Base-by-base conservation (phyloP, 2,888 invertebrate genomes). In the Ectobius pallidus region DNA sequence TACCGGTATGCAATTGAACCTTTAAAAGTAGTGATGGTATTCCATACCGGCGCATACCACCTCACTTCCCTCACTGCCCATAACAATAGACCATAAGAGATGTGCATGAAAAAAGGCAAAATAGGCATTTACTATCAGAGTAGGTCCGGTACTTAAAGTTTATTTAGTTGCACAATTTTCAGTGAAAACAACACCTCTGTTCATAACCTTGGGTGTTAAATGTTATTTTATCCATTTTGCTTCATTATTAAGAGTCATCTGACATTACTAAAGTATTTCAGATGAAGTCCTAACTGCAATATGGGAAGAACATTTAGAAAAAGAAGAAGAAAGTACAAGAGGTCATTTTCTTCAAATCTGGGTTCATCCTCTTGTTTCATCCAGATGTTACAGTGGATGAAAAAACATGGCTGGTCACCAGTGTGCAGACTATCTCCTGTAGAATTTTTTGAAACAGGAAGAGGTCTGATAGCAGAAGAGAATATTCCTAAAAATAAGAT, bases 381-480 rank as follows among this genome's bases (percentile, higher is more conserved):
- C 77, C 80, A 82, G 75, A 80, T 89, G 39, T 86, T 86, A 76
- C 82, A 84, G 73, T 88, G 89, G 89, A 82, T 89, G 75, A 80
- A 82, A 25, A 79, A 82, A 69, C 82, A 86, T 75, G 86, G 87
- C 67, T 88, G 91, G 86, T 81, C 82, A 58, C 87, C 89, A 76
- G 84, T 86, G 58, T 85, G 85, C 18, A 85, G 87, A 74, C 81
- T 92, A 22, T 82, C 82, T 27, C 82, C 89, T n/a, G 85, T 87
- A 7, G 78, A 85, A 72, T 94, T 92, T 81, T 76, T 84, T 30
- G 80, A 83, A 11, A 93, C 93, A 4, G 94, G 94, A 9, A 87
- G 95, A 71, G 95, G 95, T 25, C 84, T 95, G 27, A 85, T 88
- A 78, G 88, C 92, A 0, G 88, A 86, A 78, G 84, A 82, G 77